Conservation (phyloP, 2,797 vertebrate species). For the Meda fulgida region DNA sequence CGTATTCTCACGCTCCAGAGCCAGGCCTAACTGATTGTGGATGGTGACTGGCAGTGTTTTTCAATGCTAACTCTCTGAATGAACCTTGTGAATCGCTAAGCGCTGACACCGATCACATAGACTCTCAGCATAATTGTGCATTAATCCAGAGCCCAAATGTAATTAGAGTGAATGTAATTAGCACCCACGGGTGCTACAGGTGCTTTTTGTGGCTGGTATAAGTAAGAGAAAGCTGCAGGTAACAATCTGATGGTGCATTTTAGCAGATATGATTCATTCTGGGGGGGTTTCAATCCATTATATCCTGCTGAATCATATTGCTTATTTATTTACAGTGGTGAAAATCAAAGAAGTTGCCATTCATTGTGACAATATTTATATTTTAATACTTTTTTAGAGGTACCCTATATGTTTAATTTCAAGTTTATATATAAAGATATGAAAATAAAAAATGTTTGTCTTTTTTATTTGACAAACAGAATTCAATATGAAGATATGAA, state of each 20-base stretch:
- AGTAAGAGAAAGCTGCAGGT: neutral
- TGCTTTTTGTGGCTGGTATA: slow-evolving; percentile 18
- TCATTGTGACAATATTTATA: neutral
- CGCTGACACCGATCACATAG: slow-evolving; percentile 62
- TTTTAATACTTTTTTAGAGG: neutral
- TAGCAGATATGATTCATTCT: neutral
- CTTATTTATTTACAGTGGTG: neutral
- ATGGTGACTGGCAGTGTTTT: slow-evolving; percentile 60
- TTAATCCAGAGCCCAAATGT: slow-evolving; percentile 68
- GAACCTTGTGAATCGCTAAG: slow-evolving; percentile 35
- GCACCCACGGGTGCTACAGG: slow-evolving; percentile 59
- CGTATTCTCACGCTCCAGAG: slow-evolving; percentile 81
- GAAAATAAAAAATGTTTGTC: too few relatives aligned
- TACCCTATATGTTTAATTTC: neutral
- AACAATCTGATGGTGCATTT: neutral
- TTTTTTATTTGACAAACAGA: too few relatives aligned
- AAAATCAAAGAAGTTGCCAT: neutral
- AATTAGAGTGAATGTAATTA: slow-evolving; percentile 68
- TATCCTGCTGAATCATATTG: neutral
- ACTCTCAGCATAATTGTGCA: slow-evolving; percentile 76
- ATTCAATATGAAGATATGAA: too few relatives aligned
- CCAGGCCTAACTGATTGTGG: slow-evolving; percentile 73
- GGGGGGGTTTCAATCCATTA: neutral
- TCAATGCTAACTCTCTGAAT: slow-evolving; percentile 49
- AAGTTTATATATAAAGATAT: neutral